Conservation (phyloP, 2,888 invertebrate species). For the Rhyacophila evoluta region DNA sequence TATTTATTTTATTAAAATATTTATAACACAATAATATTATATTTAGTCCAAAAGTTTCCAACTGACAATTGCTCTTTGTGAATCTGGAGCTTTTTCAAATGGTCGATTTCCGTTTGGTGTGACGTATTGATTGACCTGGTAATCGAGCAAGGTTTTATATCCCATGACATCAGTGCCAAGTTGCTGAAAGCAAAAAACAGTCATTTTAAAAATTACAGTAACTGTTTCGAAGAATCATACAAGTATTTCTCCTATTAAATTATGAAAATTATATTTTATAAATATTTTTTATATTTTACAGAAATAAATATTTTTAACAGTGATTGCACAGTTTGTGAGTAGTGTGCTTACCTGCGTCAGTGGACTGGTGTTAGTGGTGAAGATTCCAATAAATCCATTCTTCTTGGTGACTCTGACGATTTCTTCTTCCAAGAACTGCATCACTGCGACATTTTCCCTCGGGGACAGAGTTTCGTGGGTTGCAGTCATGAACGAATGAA, state of each 20-base stretch:
- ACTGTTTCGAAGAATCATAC: no score
- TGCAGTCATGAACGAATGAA: conserved; percentile 92
- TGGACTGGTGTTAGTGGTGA: conserved; percentile 90
- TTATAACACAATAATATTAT: background rate
- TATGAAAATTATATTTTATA: no score
- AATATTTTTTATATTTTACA: no score
- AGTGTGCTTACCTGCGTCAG: conserved; percentile 79
- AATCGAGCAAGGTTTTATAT: conserved; percentile 81
- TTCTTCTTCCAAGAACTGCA: conserved; percentile 83
- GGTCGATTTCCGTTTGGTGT: conserved; percentile 79
- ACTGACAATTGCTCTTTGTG: conserved; percentile 81
- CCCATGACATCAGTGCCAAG: conserved; percentile 82
- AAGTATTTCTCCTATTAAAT: no score
- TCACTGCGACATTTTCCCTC: conserved; percentile 83
- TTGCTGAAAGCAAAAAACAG: conserved; percentile 75
- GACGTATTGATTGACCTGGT: conserved; percentile 84
- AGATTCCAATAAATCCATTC: conserved; percentile 78
- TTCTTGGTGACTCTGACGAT: conserved; percentile 76
- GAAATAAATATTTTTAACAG: no score
- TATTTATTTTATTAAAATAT: no score
- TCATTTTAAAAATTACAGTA: no score
- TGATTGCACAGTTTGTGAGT: no score
- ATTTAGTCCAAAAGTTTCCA: conserved; percentile 71
- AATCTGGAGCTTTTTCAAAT: conserved; percentile 81
- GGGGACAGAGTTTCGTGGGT: conserved; percentile 75